Evolutionary conservation across 92 coral and sea anemone species (phyloP).

Genomic region (Blastomussa wellsi): DNA sequence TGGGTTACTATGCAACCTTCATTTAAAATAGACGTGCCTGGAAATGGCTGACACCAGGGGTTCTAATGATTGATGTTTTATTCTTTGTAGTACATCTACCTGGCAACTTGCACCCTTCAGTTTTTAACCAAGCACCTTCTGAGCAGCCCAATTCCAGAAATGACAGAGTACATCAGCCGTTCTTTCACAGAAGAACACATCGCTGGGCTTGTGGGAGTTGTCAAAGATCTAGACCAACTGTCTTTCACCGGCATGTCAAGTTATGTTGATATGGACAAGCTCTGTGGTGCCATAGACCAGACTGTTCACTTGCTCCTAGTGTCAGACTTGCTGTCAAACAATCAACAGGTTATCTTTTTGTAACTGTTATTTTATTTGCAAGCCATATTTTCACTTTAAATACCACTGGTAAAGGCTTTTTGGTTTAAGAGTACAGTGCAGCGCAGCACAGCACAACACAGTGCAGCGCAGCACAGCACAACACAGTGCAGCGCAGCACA

Average conservation of each 20-base stretch:
- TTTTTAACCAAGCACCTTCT: slow-evolving; percentile 83
- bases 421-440: too few species aligned
- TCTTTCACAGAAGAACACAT: slow-evolving; percentile 74
- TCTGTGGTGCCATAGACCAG: slow-evolving; percentile 74
- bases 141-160: slow-evolving; percentile 62
- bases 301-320: slow-evolving; percentile 80
- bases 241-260: slow-evolving; percentile 40
- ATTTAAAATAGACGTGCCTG: not conserved
- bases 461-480: too few species aligned
- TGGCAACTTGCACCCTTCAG: slow-evolving; percentile 84
- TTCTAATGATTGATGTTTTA: not conserved
- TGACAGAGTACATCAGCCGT: slow-evolving; percentile 63
- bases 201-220: slow-evolving; percentile 52
- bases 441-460: too few species aligned
- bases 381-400: too few species aligned
- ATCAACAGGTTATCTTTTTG: slow-evolving; percentile 10
- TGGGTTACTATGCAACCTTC: too few species aligned
- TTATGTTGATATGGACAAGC: slow-evolving; percentile 62
- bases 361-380: too few species aligned
- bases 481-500: too few species aligned
- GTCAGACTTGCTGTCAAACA: slow-evolving; percentile 50
- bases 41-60: not conserved
- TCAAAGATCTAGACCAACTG: slow-evolving; percentile 79
- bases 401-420: too few species aligned
- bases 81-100: slow-evolving; percentile 72